Evolutionary conservation across 2,113 vertebrate species (phyloP), one percentile per base, ranked within the genome.

Genomic region (Pseudopodoces humilis): DNA sequence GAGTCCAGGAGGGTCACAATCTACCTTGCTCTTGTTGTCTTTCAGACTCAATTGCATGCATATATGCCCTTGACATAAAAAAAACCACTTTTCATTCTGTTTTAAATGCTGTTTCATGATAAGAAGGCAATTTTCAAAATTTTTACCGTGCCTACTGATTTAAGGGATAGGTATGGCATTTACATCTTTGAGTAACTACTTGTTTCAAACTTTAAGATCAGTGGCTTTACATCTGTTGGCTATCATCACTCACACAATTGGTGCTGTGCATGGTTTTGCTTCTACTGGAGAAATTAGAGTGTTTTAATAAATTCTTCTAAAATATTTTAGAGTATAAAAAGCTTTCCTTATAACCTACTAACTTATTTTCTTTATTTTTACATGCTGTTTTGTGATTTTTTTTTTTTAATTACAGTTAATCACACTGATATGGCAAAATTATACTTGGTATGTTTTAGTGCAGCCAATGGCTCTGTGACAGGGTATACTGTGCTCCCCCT

Each of bases 341-440:
- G 1, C 0, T 33, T 79, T 7, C 20, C 11, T 47, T 25, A 30
- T 28, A 49, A 65, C 1, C 39, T 39, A 39, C 12, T 12, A 39
- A 39, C 39, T 17, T 71, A 67, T 65, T 63, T 52, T 60, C 19
- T 69, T 21, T 53, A 44, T 64, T 76, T 76, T 86, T 55, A 9
- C 13, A 30, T 30, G 4, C 5, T 58, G 16, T 37, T 18, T 22
- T 14, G 1, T 4, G 12, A 8, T 0, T 23, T 0, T 8, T 60
- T 65, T 35, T 4, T 3, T 9, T 8, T 7, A 8, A 30, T 83
- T 39, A 24, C 67, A 27, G 2, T 70, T 70, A 50, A 59, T 13
- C 4, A 47, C 14, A 31, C 5, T 53, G 31, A 17, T 39, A 13
- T 35, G 15, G 15, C 4, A 39, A 62, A 70, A 62, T 65, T 16